Evolutionary conservation across 2,797 vertebrate genomes (phyloP), one percentile per base, ranked within the genome.

Genomic region (Notolabrus celidotus): DNA sequence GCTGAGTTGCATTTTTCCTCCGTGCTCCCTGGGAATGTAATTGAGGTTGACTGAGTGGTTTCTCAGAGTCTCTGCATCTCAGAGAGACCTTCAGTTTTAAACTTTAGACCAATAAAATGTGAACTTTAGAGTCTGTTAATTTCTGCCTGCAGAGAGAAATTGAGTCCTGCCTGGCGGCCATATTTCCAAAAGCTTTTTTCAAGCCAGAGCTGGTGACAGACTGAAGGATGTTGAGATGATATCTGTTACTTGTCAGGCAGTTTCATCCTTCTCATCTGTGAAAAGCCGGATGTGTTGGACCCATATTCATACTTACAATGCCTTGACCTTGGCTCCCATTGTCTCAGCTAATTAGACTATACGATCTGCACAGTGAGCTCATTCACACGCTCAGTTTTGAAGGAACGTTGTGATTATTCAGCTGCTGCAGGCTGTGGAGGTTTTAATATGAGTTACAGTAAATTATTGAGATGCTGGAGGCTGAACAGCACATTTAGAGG

Each of bases 381-480:
- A 57, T 67, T 67, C 49, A 58, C 38, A 25, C 20, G 23, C 58
- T 59, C 25, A 0, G 15, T 15, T 55, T 39, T 57, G 69, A 67
- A 66, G 62, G 62, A 77, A 63, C n/a, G 6, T 47, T 69, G 54
- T 77, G 78, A 83, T 80, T 82, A 83, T 86, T 77, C 46, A 50
- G 54, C 42, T 10, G 61, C 82, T 75, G 67, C 34, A 27, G 75
- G 75, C 75, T 68, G 38, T 16, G 53, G 36, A 52, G 42, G 78
- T 69, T 78, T 74, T 85, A 80, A 76, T 71, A 71, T 66, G 71
- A 81, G 68, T 80, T 79, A 60, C 22, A 65, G 74, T 83, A 77
- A 86, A 87, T 88, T 78, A 87, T 77, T 80, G 77, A 84, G 74
- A 69, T 34, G 66, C 75, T 71, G 56, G 62, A 75, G 80, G 75